These are phyloP conservation scores for Xestia sexstrigata DNA, from an alignment of 2,888 invertebrate genomes.

Conservation along the genomic window DNA sequence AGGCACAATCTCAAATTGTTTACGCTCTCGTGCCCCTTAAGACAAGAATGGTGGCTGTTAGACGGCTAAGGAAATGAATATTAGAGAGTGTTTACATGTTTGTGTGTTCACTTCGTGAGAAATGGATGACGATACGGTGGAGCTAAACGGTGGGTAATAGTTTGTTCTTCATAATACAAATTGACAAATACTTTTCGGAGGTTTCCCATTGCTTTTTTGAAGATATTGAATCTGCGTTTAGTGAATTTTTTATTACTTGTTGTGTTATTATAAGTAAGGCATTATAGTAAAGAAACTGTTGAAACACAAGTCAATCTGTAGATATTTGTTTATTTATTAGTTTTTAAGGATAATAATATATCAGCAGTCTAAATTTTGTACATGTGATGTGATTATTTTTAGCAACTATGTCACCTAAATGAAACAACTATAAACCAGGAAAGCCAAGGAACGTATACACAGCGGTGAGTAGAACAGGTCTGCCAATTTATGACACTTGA, in stretches of 20 bases:
- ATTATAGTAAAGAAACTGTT: neutral
- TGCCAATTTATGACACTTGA: neutral
- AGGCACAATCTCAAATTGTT: constrained; percentile 85
- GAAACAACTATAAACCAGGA: neutral
- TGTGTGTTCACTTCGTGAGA: constrained; percentile 56
- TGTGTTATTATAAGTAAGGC: too few species aligned
- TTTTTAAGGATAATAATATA: neutral
- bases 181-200: constrained; percentile 10
- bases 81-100: constrained; percentile 67
- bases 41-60: constrained; percentile 75
- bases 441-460: neutral
- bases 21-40: constrained; percentile 81
- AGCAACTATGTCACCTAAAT: neutral
- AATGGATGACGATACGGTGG: constrained; percentile 30
- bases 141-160: constrained; percentile 50
- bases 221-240: neutral
- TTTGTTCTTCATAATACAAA: constrained; percentile 23
- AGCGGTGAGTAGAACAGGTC: neutral
- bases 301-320: neutral
- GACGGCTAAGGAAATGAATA: constrained; percentile 66
- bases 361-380: neutral
- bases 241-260: neutral
- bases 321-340: neutral
- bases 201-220: neutral
- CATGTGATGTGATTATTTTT: neutral